Evolutionary conservation across 2,113 vertebrate genomes (phyloP), one percentile per base, ranked within the genome.

Genomic region (Scomber colias): DNA sequence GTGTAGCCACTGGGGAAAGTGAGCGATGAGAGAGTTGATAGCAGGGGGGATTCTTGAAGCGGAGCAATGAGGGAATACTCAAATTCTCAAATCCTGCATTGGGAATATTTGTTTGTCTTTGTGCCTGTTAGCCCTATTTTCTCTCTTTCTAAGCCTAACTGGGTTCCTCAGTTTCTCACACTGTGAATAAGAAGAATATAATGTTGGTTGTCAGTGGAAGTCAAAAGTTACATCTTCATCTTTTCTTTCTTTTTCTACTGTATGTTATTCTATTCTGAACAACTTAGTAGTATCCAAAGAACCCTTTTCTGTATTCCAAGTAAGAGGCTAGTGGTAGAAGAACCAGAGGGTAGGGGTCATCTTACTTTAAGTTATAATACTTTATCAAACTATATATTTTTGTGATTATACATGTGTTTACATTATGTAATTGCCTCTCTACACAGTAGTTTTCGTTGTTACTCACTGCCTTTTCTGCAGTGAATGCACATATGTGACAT

Each of bases 1-100:
- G 68, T 86, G 82, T 82, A 70, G 84, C 79, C 82, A 63, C 48
- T 7, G n/a, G 64, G 64, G 64, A 77, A 77, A 74, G 61, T 77
- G 74, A 57, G 78, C 5, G 56, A 82, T 77, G 57, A 81, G 61
- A 50, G 79, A 78, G 66, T 50, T 60, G 62, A 75, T 31, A 50
- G 30, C 75, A 55, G 40, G 11, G 81, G 61, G 51, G 53, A 67
- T n/a, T 65, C 70, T 50, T 85, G 50, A 84, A 86, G 79, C 54
- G 55, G 63, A 60, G 71, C 69, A 79, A 59, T 61, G 48, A 68
- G 49, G 75, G 24, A 45, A 30, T 45, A 40, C 62, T 88, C 11
- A 63, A 21, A 30, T 71, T 75, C 44, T 59, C 61, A 68, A 17
- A 15, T 53, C n/a, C 45, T 79, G 11, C 55, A 64, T 60, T 31